These are phyloP conservation scores for Oenanthe oenanthe DNA, from an alignment of 2,113 vertebrate genomes.

Conservation along the genomic window DNA sequence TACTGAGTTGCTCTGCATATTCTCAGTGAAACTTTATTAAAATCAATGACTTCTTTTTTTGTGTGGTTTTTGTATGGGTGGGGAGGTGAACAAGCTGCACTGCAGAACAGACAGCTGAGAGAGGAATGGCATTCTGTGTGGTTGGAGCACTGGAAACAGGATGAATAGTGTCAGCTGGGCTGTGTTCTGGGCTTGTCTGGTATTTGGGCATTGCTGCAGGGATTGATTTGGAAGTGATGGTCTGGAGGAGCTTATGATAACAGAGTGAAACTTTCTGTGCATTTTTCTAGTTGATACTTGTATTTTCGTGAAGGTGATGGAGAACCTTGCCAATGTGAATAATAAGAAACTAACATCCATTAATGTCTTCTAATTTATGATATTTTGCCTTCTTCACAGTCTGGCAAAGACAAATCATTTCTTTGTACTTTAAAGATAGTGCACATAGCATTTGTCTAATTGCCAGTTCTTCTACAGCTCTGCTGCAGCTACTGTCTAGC, in stretches of 20 bases:
- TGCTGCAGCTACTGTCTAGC: slow-evolving; percentile 37
- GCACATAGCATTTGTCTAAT: slow-evolving; percentile 64
- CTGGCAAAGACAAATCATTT: slow-evolving; percentile 73
- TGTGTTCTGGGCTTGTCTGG: not conserved
- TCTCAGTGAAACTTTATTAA: not conserved
- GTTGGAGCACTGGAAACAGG: not conserved
- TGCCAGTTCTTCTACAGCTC: slow-evolving; percentile 52
- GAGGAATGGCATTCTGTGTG: not conserved
- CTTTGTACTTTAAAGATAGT: slow-evolving; percentile 65
- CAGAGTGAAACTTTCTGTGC: not conserved
- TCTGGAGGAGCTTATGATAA: not conserved
- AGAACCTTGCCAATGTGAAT: slow-evolving; percentile 49
- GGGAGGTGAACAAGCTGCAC: not conserved
- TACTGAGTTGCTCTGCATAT: not conserved
- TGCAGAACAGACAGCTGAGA: not conserved
- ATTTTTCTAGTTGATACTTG: not conserved
- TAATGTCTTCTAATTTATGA: slow-evolving; percentile 66
- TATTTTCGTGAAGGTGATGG: not conserved
- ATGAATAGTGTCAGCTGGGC: not conserved
- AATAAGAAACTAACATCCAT: slow-evolving; percentile 56
- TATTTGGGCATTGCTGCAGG: not conserved
- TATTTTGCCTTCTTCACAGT: slow-evolving; percentile 63
- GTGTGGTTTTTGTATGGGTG: fast-evolving
- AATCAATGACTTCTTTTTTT: not conserved
- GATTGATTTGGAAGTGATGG: not conserved